Conservation (phyloP, 2,797 vertebrate genomes). For the Clarias platycephalus region DNA sequence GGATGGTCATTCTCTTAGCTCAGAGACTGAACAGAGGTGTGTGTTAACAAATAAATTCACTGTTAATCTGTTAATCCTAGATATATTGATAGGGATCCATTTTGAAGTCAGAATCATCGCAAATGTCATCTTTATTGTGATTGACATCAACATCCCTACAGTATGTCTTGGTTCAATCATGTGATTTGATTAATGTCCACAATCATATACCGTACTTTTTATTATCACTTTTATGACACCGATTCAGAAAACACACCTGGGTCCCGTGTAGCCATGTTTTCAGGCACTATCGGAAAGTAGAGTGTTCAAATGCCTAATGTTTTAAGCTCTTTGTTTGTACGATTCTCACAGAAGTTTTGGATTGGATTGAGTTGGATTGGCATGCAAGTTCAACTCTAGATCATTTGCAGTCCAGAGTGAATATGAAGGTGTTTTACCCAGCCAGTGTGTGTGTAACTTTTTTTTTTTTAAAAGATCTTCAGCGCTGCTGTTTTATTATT, state of each 20-base stretch:
- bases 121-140: background rate
- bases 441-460: background rate
- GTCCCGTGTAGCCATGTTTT: background rate
- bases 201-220: background rate
- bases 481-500: background rate
- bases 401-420: background rate
- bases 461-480: background rate
- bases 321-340: background rate
- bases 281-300: background rate
- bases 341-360: background rate
- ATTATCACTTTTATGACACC: background rate
- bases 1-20: background rate
- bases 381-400: background rate
- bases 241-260: background rate
- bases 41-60: background rate
- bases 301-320: background rate
- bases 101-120: background rate
- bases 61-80: background rate
- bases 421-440: background rate
- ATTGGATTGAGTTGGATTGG: background rate
- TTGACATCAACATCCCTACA: too few species aligned
- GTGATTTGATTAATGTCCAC: background rate
- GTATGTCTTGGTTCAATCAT: too few species aligned
- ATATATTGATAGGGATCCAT: background rate
- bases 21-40: background rate